Evolutionary conservation across 2,888 invertebrate genomes (phyloP), one percentile per base, ranked within the genome.

Genomic region (Hirtodrosophila alboralis): DNA sequence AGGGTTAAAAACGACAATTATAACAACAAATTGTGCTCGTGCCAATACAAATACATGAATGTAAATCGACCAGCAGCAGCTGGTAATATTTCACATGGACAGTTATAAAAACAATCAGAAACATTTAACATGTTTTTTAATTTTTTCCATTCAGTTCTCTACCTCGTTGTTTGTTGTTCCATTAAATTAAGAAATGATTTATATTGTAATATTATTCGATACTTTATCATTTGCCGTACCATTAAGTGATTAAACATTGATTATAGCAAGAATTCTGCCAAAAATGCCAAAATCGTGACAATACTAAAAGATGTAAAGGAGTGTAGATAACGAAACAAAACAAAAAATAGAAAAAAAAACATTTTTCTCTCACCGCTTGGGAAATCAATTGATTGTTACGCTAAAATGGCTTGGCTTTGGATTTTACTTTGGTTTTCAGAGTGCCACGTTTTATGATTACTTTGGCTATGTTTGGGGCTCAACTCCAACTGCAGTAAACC

Each of bases 331-430:
- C 9, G 8, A 9, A 27, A 18, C n/a, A 34, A 28, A 26, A 21
- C 16, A 16, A 18, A 37, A 44, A 6, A 13, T 21, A 44, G 38
- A 63, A 36, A 28, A 23, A 31, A 38, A 52, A 38, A 62, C 52
- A 57, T 65, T 68, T 67, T 49, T 51, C 53, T 34, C 45, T 58
- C 58, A 56, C 68, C 83, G 48, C 86, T 57, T 67, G 83, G 83
- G 83, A 86, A 83, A 83, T 83, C 83, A 86, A 70, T 86, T 81
- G 83, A 83, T 83, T 78, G 86, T 78, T 73, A 63, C 83, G 86
- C 78, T 75, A 56, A 86, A 86, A 84, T 86, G 64, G 67, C 68
- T 71, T 65, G 45, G 60, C 66, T 71, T 56, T 73, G 54, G 49
- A 43, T 47, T 31, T 60, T 18, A 47, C 37, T 52, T 43, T 41